Conservation (phyloP, 1,140 invertebrate genomes). For the Heliothis subflexa region DNA sequence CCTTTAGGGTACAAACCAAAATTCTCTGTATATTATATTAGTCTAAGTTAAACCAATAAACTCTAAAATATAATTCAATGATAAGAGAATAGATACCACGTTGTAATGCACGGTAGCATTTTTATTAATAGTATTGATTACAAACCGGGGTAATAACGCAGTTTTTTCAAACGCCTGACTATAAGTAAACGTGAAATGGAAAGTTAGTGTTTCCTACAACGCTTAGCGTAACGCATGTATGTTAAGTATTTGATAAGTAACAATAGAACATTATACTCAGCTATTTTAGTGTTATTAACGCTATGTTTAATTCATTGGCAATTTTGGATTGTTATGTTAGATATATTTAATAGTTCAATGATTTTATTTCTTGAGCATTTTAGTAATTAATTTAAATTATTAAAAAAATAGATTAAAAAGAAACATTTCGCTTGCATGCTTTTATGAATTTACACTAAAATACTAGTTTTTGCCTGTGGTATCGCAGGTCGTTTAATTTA, state of each 20-base stretch:
- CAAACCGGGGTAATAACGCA: background rate
- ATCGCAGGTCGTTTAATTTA: too few species aligned
- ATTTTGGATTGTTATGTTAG: background rate
- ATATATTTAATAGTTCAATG: background rate
- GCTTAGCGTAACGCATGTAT: constrained; percentile 32
- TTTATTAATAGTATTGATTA: constrained; percentile 49
- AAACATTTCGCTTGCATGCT: too few species aligned
- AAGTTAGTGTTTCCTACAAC: constrained; percentile 48
- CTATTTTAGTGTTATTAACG: constrained; percentile 10
- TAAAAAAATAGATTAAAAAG: too few species aligned
- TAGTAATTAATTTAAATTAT: too few species aligned
- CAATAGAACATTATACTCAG: constrained; percentile 18
- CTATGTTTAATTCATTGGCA: background rate
- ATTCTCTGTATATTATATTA: too few species aligned
- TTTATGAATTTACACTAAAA: too few species aligned
- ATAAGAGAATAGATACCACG: background rate
- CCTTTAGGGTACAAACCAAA: too few species aligned
- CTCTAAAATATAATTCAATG: too few species aligned
- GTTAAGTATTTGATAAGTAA: background rate
- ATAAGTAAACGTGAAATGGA: constrained; percentile 46
- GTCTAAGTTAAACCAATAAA: too few species aligned
- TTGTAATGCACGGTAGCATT: background rate
- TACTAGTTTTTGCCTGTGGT: too few species aligned
- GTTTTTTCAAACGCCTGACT: constrained; percentile 34
- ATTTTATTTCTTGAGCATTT: too few species aligned